Base-by-base conservation (phyloP, 2,888 invertebrate genomes). In the Aphidius colemani region DNA sequence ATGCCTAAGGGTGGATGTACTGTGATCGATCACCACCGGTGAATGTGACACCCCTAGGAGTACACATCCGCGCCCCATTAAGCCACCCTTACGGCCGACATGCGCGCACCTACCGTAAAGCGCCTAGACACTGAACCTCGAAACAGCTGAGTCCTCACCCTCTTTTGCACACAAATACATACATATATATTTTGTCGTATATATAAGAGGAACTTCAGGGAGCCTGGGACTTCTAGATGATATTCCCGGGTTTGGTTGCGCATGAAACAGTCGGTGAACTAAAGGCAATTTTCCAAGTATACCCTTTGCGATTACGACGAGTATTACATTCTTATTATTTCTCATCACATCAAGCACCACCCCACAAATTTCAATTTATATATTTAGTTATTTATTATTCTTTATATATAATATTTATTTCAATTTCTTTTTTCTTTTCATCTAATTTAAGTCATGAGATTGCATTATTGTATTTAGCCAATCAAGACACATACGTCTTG, bases 1-100 rank as follows among this genome's bases (percentile, higher is more conserved):
- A 74, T 71, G 65, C 66, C 67, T 48, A 39, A 75, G 77, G 76
- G 77, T 73, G 77, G 77, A 76, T 78, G 77, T 74, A 70, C 72
- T 72, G 74, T 79, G 79, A 80, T 80, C 79, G 79, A 80, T 80
- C 79, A 80, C 77, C 72, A 65, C 69, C 70, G 70, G 72, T 78
- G 78, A 79, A 79, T 76, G 75, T 76, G 75, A 78, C 79, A 79
- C 77, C 78, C 77, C 75, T 72, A 74, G 74, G 74, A 71, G 73
- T 74, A 74, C 77, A 74, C 74, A 79, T 78, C 76, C 78, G 76
- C 78, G 78, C 78, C 79, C 79, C 79, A 78, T 78, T 79, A 78
- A 77, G 74, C 75, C 72, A 70, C 76, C 76, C 74, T 78, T 74
- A 66, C 74, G 65, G 67, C 59, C 69, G 68, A 74, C 74, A 70